Conservation (phyloP, 2,888 invertebrate genomes). For the Drosophila anomalata region DNA sequence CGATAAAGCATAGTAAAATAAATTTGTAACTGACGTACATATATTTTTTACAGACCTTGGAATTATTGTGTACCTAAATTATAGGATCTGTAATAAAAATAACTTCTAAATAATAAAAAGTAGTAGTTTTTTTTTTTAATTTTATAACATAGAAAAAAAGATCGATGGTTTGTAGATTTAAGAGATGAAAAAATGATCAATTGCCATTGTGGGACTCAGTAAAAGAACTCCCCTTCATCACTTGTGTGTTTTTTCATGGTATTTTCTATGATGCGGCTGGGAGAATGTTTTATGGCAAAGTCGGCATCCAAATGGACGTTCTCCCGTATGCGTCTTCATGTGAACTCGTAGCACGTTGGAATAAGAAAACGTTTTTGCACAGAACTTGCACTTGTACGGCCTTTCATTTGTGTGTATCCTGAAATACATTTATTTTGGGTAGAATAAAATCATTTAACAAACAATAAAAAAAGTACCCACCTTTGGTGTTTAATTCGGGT, state of each 20-base stretch:
- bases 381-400: slow-evolving; percentile 77
- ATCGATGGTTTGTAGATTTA: too few species aligned
- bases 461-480: slow-evolving; percentile 48
- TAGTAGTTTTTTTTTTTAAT: slow-evolving; percentile 3
- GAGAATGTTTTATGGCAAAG: slow-evolving; percentile 73
- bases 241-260: slow-evolving; percentile 69
- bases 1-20: neutral
- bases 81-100: neutral
- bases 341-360: slow-evolving; percentile 81
- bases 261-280: slow-evolving; percentile 80
- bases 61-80: neutral
- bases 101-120: neutral
- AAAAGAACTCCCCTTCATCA: slow-evolving; percentile 12
- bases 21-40: neutral
- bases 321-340: slow-evolving; percentile 80
- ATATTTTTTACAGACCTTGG: neutral
- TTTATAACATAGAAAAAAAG: too few species aligned
- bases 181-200: neutral
- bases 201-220: neutral
- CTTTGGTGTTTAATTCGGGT: slow-evolving; percentile 82
- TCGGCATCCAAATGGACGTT: slow-evolving; percentile 79
- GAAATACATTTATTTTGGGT: neutral
- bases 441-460: neutral
- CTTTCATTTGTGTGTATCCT: slow-evolving; percentile 81
- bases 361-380: slow-evolving; percentile 79